phyloP scores from a whole-genome alignment of 2,888 invertebrate species.

The Andrena minutula region DNA sequence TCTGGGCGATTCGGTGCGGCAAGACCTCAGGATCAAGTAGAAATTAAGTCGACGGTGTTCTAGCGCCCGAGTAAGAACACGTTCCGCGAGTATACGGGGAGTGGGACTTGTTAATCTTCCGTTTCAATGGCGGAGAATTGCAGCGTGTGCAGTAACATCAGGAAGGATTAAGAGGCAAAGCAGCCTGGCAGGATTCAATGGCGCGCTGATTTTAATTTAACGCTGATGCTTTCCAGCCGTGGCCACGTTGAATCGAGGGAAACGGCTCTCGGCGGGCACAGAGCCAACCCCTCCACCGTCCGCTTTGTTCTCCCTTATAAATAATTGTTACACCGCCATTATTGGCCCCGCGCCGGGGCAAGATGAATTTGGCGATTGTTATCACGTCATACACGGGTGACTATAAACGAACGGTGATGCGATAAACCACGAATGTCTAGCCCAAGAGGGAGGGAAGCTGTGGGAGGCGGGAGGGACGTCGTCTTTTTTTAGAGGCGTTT shows the following conservation, averaged over 20 bases:
- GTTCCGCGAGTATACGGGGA: not conserved
- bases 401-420: constrained; percentile 68
- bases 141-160: not conserved
- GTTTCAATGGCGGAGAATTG: constrained; percentile 43
- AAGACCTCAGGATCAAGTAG: not conserved
- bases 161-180: constrained; percentile 39
- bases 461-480: constrained; percentile 7
- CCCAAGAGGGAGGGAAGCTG: not conserved
- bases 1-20: too few relatives aligned
- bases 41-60: constrained; percentile 1
- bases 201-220: constrained; percentile 55
- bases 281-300: not conserved
- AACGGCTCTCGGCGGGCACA: not conserved
- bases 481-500: constrained; percentile 38
- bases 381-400: constrained; percentile 61
- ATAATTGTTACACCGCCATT: constrained; percentile 67
- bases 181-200: constrained; percentile 36
- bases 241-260: constrained; percentile 28
- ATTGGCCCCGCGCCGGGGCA: constrained; percentile 48
- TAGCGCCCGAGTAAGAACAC: not conserved
- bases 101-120: constrained; percentile 31
- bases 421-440: constrained; percentile 62
- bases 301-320: constrained; percentile 49
- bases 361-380: constrained; percentile 71
- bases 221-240: constrained; percentile 40